phyloP scores from a whole-genome alignment of 2,797 vertebrate species.

The Cuculus canorus region DNA sequence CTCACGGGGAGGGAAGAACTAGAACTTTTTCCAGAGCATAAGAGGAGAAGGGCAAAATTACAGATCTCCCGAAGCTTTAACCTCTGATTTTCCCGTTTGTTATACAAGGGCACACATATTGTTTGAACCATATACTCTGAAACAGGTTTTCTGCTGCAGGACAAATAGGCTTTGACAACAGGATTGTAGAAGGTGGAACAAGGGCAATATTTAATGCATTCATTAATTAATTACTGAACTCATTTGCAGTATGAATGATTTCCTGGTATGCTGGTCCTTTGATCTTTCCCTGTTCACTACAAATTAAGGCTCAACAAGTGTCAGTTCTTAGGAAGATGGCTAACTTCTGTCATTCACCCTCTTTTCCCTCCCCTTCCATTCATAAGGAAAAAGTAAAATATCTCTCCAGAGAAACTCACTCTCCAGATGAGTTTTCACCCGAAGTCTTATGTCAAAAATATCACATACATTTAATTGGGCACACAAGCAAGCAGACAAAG shows the following conservation, averaged over 20 bases:
- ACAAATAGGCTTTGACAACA: background rate
- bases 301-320: background rate
- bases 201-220: background rate
- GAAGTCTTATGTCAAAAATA: background rate
- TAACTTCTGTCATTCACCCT: background rate
- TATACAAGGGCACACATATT: background rate
- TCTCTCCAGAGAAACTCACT: background rate
- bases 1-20: background rate
- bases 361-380: background rate
- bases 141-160: background rate
- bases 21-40: background rate
- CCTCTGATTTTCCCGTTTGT: background rate
- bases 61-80: background rate
- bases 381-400: background rate
- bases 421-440: background rate
- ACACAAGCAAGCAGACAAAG: background rate
- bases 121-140: background rate
- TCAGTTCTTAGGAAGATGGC: background rate
- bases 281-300: background rate
- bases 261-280: background rate
- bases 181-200: background rate
- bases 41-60: background rate
- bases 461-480: background rate
- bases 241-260: background rate
- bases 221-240: background rate